Conservation (phyloP, 2,888 invertebrate species). For the Tethea ocularis region DNA sequence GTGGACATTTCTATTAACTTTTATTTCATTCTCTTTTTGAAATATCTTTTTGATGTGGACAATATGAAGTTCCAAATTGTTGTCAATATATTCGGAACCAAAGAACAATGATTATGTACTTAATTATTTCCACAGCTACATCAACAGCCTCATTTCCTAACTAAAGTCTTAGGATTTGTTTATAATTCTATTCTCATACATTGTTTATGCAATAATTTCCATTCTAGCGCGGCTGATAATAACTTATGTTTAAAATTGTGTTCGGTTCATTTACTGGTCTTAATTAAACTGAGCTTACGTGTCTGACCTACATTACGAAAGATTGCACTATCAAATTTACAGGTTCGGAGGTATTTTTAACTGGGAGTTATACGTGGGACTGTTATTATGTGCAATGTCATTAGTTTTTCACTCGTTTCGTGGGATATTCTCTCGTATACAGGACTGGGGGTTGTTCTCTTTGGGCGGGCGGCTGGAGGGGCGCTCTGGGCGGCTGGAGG, state of each 20-base stretch:
- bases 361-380: conserved; percentile 32
- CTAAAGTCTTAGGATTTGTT: background rate
- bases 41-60: no score
- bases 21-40: no score
- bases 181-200: conserved; percentile 12
- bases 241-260: conserved; percentile 25
- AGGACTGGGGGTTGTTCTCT: conserved; percentile 57
- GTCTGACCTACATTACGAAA: conserved; percentile 56
- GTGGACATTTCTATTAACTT: no score
- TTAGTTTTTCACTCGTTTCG: conserved; percentile 42
- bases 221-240: conserved; percentile 16
- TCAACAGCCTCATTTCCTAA: background rate
- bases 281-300: conserved; percentile 21
- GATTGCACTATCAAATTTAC: conserved; percentile 45
- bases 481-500: conserved; percentile 57
- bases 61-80: background rate
- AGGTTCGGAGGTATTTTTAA: conserved; percentile 29
- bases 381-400: conserved; percentile 24
- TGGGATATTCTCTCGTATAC: conserved; percentile 38
- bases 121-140: background rate
- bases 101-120: background rate
- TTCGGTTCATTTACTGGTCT: conserved; percentile 26
- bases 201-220: conserved; percentile 36
- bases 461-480: conserved; percentile 79
- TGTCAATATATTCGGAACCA: background rate